Percentiles rank a stretch among this genome's conserved stretches.
These are phyloP conservation scores for Mormoops blainvillei DNA, from an alignment of 2,113 vertebrate genomes.

Conservation along the genomic window DNA sequence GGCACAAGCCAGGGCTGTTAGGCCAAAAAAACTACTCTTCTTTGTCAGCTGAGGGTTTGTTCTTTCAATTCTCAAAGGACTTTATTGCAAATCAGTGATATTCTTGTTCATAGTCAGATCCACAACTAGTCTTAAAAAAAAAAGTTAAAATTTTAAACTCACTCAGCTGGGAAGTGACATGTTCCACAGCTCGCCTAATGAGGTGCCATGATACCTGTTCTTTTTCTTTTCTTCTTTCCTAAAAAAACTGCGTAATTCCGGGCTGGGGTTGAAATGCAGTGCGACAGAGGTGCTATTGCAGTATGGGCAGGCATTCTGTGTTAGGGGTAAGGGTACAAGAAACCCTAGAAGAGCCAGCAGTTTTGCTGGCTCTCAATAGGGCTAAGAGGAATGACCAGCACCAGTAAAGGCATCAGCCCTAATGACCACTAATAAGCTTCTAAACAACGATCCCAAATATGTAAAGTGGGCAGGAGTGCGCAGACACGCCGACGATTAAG, in stretches of 20 bases:
- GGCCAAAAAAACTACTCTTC: background rate
- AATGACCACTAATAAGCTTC: background rate
- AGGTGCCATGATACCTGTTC: accelerated
- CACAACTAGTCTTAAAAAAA: background rate
- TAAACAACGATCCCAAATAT: background rate
- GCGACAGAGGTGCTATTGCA: background rate
- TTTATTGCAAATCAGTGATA: background rate
- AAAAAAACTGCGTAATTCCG: background rate
- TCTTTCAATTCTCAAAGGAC: background rate
- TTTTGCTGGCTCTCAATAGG: background rate
- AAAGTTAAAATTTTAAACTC: background rate
- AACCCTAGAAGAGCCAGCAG: background rate
- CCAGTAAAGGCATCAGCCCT: background rate
- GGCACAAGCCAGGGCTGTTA: background rate
- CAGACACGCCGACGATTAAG: background rate
- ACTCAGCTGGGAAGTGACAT: background rate
- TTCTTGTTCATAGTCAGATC: background rate
- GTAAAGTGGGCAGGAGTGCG: background rate
- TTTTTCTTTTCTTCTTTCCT: background rate
- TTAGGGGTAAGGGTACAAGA: too few relatives aligned
- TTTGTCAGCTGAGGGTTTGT: background rate
- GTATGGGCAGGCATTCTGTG: background rate
- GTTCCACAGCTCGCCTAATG: accelerated
- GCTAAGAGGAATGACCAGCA: background rate
- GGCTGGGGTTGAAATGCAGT: background rate